A percentile compares a stretch with the other conserved stretches of the same genome.
phyloP scores from a whole-genome alignment of 1,140 invertebrate genomes.

The Drosophila sproati region DNA sequence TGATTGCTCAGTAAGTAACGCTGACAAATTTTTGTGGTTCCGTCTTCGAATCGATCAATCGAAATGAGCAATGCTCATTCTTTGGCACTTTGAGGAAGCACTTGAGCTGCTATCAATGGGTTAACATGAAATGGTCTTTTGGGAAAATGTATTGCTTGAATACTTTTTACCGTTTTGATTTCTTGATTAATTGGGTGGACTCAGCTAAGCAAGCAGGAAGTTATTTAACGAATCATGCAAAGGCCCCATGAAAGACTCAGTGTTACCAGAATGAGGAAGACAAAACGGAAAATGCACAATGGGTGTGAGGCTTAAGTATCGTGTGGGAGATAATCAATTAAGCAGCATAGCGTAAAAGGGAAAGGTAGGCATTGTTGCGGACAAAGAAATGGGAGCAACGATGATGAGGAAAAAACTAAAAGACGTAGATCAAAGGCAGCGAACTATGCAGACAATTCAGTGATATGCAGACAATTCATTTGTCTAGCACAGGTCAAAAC shows the following conservation, averaged over 20 bases:
- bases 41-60: conserved; percentile 41
- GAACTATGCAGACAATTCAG: background rate
- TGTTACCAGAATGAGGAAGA: conserved; percentile 29
- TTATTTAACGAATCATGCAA: conserved; percentile 50
- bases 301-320: conserved; percentile 2
- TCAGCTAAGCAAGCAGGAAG: conserved; percentile 66
- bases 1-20: conserved; percentile 12
- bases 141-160: conserved; percentile 59
- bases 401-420: conserved; percentile 5
- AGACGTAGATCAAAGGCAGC: conserved; percentile 14
- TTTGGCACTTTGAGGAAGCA: conserved; percentile 41
- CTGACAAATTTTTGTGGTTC: conserved; percentile 24
- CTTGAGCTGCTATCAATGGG: conserved; percentile 47
- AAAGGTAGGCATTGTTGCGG: conserved; percentile 8
- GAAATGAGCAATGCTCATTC: conserved; percentile 48
- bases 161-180: conserved; percentile 55
- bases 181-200: conserved; percentile 67
- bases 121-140: conserved; percentile 4
- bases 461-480: background rate
- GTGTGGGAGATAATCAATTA: conserved; percentile 49
- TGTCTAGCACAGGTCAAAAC: no score
- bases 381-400: conserved; percentile 25
- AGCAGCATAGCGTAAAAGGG: conserved; percentile 27
- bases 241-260: conserved; percentile 19
- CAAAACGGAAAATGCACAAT: conserved; percentile 6